Percentiles rank a stretch among this genome's conserved stretches.
Evolutionary conservation across 1,140 invertebrate species (phyloP).

Genomic region (Cherax destructor): DNA sequence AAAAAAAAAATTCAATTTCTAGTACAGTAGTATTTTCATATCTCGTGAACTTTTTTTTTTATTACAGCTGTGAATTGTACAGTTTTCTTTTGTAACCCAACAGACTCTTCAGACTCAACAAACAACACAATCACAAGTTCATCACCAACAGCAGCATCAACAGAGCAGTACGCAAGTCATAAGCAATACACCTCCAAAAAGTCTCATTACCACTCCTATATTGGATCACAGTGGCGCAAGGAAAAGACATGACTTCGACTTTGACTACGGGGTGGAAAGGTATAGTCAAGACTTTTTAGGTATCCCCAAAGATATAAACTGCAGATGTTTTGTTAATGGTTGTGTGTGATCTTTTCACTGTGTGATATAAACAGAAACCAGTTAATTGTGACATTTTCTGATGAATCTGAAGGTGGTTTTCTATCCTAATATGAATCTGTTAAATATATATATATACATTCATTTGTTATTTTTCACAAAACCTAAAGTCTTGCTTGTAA

Average conservation of each 20-base stretch:
- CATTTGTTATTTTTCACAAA: too few species aligned
- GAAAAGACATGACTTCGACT: slow-evolving; percentile 79
- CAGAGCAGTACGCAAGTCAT: slow-evolving; percentile 43
- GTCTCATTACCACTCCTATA: slow-evolving; percentile 79
- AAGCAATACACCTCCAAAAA: slow-evolving; percentile 51
- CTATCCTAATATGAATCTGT: too few species aligned
- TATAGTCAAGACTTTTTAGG: slow-evolving; percentile 59
- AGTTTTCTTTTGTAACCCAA: background rate
- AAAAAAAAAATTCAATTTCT: too few species aligned
- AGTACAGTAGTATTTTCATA: too few species aligned
- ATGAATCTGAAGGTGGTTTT: too few species aligned
- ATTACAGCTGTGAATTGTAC: background rate
- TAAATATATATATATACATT: too few species aligned
- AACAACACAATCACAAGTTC: slow-evolving; percentile 39
- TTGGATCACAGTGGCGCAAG: slow-evolving; percentile 80
- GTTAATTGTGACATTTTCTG: too few species aligned
- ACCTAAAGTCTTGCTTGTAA: too few species aligned
- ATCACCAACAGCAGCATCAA: slow-evolving; percentile 56
- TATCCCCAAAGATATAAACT: too few species aligned
- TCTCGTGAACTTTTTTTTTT: background rate
- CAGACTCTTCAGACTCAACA: slow-evolving; percentile 43
- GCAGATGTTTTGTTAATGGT: too few species aligned
- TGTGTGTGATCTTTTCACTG: too few species aligned
- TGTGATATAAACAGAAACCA: too few species aligned
- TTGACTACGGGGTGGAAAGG: slow-evolving; percentile 80